Base-by-base conservation (phyloP, 2,888 invertebrate species). In the Lasioglossum lativentre region DNA sequence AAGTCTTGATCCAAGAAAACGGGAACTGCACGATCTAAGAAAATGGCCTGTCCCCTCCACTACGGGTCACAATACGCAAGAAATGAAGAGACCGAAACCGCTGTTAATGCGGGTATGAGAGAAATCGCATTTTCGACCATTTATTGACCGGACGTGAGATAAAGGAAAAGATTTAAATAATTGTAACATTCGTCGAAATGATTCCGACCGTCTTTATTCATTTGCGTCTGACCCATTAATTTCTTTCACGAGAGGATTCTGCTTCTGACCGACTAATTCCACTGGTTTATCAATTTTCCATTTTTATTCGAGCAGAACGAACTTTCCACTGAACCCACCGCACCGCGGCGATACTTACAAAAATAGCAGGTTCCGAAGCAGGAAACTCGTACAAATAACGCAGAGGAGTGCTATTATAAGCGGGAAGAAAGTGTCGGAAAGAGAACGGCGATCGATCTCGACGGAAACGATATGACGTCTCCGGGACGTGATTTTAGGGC, bases 371-470 rank as follows among this genome's bases (percentile, higher is more conserved):
- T 52, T 52, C 52, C 0, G 52, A n/a, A n/a, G n/a, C 52, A 52
- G 52, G 52, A 52, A 52, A n/a, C 52, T 52, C 52, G 52, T 52
- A 52, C 52, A n/a, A 52, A 52, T 52, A 52, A 52, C 52, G 52
- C 10, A 52, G 52, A 52, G n/a, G 52, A 23, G 52, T n/a, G 52
- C 52, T 52, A 52, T 52, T n/a, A n/a, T 52, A 52, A 52, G n/a
- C 52, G 52, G 10, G n/a, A 52, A 52, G 52, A 52, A 52, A 52
- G 52, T 52, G 52, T 52, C 52, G 52, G 52, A n/a, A 52, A 52
- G 52, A 52, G 52, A 52, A n/a, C 52, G 8, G n/a, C 3, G 52
- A 52, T 52, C 52, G 52, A 52, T 52, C 23, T 23, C 23, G 3
- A 3, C 52, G 52, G 52, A 52, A 52, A 52, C 52, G 52, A 52